phyloP scores from a whole-genome alignment of 1,140 invertebrate genomes.

The Gonatopus flavifemur region DNA sequence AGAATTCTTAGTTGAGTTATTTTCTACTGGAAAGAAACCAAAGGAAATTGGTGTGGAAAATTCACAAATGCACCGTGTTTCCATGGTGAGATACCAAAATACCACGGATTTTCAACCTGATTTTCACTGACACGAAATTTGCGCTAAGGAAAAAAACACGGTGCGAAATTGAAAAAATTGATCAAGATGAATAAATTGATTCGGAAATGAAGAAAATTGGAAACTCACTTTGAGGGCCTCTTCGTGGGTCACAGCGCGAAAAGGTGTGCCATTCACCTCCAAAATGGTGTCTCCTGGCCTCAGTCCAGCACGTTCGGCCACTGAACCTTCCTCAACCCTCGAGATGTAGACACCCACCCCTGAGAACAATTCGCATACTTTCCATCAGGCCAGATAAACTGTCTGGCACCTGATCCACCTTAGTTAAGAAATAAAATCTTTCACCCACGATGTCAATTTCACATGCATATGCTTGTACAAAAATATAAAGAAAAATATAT shows the following conservation, averaged over 20 bases:
- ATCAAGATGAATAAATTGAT: too few species aligned
- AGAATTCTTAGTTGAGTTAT: too few species aligned
- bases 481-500: too few species aligned
- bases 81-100: too few species aligned
- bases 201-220: conserved; percentile 11
- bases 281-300: conserved; percentile 86
- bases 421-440: conserved; percentile 21
- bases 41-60: too few species aligned
- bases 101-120: too few species aligned
- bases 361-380: conserved; percentile 57
- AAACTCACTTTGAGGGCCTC: conserved; percentile 81
- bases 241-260: conserved; percentile 82
- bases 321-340: conserved; percentile 81
- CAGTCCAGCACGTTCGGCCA: conserved; percentile 80
- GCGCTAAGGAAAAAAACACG: too few species aligned
- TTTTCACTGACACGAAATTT: too few species aligned
- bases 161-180: too few species aligned
- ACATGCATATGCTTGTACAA: too few species aligned
- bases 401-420: conserved; percentile 14
- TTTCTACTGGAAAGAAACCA: too few species aligned
- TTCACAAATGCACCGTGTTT: too few species aligned
- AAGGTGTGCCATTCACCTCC: conserved; percentile 85
- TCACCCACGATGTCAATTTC: conserved; percentile 31
- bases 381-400: conserved; percentile 37
- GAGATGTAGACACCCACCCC: conserved; percentile 87